A percentile compares a stretch with the other conserved stretches of the same genome.
phyloP scores from a whole-genome alignment of 2,888 invertebrate genomes.

The Aelia acuminata region DNA sequence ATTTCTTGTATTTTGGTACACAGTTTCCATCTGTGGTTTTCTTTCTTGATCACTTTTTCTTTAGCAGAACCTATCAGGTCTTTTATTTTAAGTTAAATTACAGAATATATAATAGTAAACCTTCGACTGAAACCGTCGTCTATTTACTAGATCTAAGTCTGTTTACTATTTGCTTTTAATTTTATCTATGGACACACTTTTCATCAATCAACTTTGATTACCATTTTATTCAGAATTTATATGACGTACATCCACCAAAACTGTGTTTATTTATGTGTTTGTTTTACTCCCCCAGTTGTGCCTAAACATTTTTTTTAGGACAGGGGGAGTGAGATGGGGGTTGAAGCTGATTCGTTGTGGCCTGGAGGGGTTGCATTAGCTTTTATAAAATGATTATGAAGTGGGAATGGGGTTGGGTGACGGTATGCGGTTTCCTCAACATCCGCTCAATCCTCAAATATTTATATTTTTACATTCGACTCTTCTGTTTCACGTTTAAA shows the following conservation, averaged over 20 bases:
- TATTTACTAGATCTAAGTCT: too few relatives aligned
- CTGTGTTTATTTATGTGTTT: neutral
- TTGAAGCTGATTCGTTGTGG: constrained; percentile 8
- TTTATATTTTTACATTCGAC: neutral
- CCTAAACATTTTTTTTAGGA: neutral
- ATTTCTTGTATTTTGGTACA: too few relatives aligned
- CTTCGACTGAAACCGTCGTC: too few relatives aligned
- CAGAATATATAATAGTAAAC: too few relatives aligned
- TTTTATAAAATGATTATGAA: constrained; percentile 27
- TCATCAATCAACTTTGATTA: too few relatives aligned
- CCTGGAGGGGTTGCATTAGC: neutral
- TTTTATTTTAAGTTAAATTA: too few relatives aligned
- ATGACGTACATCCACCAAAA: neutral
- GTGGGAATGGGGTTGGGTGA: neutral
- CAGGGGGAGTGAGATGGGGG: neutral
- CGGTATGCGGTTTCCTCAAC: neutral
- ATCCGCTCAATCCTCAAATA: neutral
- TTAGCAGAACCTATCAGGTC: too few relatives aligned
- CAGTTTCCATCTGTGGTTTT: too few relatives aligned
- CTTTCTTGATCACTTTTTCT: too few relatives aligned
- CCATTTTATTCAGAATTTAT: too few relatives aligned
- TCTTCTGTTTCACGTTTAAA: neutral
- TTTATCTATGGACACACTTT: too few relatives aligned
- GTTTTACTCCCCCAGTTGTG: neutral
- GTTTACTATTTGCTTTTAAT: too few relatives aligned